These are phyloP conservation scores for Echinops telfairi DNA, from an alignment of 2,113 vertebrate species.

Conservation along the genomic window DNA sequence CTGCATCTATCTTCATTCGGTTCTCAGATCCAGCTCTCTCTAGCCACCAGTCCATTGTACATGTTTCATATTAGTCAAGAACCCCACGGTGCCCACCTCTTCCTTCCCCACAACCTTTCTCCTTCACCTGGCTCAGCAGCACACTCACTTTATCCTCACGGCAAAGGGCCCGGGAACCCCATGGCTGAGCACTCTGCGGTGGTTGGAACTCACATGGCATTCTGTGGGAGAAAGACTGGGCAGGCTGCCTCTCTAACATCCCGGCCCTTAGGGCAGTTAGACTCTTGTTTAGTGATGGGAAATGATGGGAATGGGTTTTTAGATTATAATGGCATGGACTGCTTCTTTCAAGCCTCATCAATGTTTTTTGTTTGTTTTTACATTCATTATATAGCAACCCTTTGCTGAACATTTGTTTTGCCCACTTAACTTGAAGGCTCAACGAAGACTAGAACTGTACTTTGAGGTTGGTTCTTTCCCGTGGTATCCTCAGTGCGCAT, in stretches of 20 bases:
- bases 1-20: neutral
- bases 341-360: neutral
- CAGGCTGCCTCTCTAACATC: neutral
- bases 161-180: neutral
- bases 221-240: neutral
- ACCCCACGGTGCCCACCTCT: neutral
- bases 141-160: neutral
- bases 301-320: neutral
- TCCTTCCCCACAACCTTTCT: too few relatives aligned
- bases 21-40: neutral
- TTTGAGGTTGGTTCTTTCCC: neutral
- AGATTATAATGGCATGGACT: rapidly evolving
- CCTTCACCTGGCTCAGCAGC: too few relatives aligned
- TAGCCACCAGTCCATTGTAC: neutral
- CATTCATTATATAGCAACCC: neutral
- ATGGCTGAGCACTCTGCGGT: neutral
- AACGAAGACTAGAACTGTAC: neutral
- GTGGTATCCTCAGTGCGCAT: too few relatives aligned
- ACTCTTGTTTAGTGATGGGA: neutral
- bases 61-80: neutral
- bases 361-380: neutral
- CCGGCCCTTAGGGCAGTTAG: neutral
- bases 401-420: neutral
- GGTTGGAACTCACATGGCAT: neutral
- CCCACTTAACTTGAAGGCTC: neutral